Evolutionary conservation across 2,888 invertebrate genomes (phyloP), one percentile per base, ranked within the genome.

Genomic region (Pilophorus perplexus): DNA sequence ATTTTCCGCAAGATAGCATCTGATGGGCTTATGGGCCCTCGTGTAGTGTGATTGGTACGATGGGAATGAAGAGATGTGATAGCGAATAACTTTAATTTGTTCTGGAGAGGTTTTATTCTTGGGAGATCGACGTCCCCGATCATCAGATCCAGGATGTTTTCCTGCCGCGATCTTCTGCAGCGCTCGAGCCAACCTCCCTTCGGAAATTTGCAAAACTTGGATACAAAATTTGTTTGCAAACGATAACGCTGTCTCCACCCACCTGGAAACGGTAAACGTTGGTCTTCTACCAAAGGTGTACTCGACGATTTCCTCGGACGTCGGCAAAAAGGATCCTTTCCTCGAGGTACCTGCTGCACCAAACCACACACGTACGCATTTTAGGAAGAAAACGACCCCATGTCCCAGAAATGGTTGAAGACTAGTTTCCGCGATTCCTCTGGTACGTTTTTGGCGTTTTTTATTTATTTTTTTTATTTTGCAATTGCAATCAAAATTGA

Each of bases 31-130:
- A 37, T 70, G 64, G 23, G 62, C 20, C 46, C 68, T 64, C 8
- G 67, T 68, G 48, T 70, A 70, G 62, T 70, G 68, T 2, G 46
- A 60, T 46, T 68, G 46, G 54, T 65, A 67, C 10, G 57, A 38
- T 50, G 68, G 66, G 46, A 68, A 70, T 16, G 54, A 44, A 18
- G 25, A 40, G 40, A 60, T 60, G 37, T 60, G 60, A 8, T 57
- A 18, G 8, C 27, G 20, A 3, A 57, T 20, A 57, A 54, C 22
- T 6, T 57, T 40, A 2, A 57, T 20, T 2, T 2, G 4, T 2
- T 2, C 44, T n/a, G 2, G 4, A 1, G 40, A 10, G 2, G 59
- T 59, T 59, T 42, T 42, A 59, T 59, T 59, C 14, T 23, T 44
- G 33, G n/a, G n/a, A n/a, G n/a, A n/a, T n/a, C n/a, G n/a, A n/a